Base-by-base conservation (phyloP, 2,113 vertebrate species). In the Desmodus rotundus region DNA sequence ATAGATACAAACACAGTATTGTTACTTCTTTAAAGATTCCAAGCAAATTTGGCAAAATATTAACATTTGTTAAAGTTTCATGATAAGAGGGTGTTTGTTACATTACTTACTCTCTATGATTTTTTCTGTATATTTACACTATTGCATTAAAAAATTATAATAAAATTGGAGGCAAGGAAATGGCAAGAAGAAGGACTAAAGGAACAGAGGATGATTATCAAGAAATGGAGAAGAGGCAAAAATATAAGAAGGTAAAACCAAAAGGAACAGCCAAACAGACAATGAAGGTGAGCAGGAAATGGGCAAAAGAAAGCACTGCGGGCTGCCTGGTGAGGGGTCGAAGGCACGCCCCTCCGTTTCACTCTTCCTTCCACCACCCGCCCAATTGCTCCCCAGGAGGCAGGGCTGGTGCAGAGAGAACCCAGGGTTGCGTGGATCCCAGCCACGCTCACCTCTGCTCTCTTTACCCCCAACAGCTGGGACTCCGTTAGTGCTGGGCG, bases 31-130 rank as follows among this genome's bases (percentile, higher is more conserved):
- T 22, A 76, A 43, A 87, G 15, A 83, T 26, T 16, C n/a, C 86
- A 92, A 89, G 14, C 24, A 74, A 96, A 43, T 72, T 52, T 94
- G 38, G 24, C 20, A 36, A 93, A 95, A 81, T 78, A 26, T 67
- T 89, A 87, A 80, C 26, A n/a, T 82, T 65, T 70, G 8, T n/a
- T 84, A 50, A 67, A 52, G 24, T 58, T 90, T 70, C 50, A 74
- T 38, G 28, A 41, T 38, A 54, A 85, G 3, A 22, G 3, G 2
- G 1, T 85, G 45, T 76, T 81, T 81, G 9, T 72, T 70, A 22
- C 15, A 38, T 89, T 93, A 43, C 26, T 80, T 72, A 56, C 33
- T 73, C 43, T 80, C 36, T 28, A 19, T 36, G 19, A 77, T 33
- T 47, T 92, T 89, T 72, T 26, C 72, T 65, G 13, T 45, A 19